phyloP scores from a whole-genome alignment of 2,113 vertebrate genomes.

The Fregetta grallaria region DNA sequence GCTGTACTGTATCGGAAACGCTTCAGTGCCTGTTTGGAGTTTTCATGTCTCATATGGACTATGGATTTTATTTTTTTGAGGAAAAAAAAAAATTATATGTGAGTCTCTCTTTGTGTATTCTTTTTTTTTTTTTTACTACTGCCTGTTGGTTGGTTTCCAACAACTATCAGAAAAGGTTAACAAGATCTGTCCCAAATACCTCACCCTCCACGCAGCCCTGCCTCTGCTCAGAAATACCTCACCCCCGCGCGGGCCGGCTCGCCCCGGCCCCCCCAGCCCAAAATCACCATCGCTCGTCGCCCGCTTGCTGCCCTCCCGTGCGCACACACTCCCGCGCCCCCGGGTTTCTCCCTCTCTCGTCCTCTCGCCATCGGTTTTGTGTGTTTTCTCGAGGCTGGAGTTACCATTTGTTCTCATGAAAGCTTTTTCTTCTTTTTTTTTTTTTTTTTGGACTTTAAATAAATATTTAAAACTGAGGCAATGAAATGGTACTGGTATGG shows the following conservation, averaged over 20 bases:
- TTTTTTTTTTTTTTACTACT: slow-evolving; percentile 17
- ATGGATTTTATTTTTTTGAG: slow-evolving; percentile 75
- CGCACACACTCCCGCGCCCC: neutral
- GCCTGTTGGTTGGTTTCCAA: slow-evolving; percentile 56
- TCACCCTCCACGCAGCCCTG: slow-evolving; percentile 5
- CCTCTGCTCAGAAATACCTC: slow-evolving; percentile 34
- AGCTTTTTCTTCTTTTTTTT: neutral
- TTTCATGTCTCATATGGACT: slow-evolving; percentile 56
- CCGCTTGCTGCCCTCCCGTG: neutral
- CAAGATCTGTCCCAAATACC: slow-evolving; percentile 60
- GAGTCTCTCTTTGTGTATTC: slow-evolving; percentile 56
- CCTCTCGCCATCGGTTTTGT: neutral
- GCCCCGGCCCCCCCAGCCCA: neutral
- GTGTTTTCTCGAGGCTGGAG: neutral
- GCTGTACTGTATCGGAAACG: slow-evolving; percentile 42
- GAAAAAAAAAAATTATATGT: slow-evolving; percentile 58
- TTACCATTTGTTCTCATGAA: slow-evolving; percentile 31
- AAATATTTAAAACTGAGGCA: slow-evolving; percentile 82
- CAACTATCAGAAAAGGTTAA: neutral
- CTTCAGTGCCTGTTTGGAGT: slow-evolving; percentile 50
- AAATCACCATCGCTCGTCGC: neutral
- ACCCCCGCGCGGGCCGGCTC: neutral
- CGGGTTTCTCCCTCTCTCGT: neutral
- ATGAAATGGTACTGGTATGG: slow-evolving; percentile 20
- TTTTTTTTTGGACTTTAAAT: slow-evolving; percentile 67